Evolutionary conservation across 2,797 vertebrate genomes (phyloP).

Genomic region (Platyrinchus mystaceus): DNA sequence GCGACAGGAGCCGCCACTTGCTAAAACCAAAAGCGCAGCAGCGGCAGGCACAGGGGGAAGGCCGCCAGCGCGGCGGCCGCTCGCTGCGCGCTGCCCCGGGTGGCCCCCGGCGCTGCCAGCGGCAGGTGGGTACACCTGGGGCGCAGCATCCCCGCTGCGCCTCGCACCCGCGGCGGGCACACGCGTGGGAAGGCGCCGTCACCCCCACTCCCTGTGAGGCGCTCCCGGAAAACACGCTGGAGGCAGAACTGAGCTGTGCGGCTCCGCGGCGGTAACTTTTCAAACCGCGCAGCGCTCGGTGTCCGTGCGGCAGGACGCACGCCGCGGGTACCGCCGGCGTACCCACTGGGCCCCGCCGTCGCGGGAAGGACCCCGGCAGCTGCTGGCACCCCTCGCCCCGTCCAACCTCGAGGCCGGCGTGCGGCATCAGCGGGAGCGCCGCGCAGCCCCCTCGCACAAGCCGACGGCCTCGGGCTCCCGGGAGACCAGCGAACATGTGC

Average conservation of each 20-base stretch:
- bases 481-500: constrained; percentile 51
- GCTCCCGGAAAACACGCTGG: background rate
- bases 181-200: background rate
- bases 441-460: background rate
- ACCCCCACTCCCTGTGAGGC: background rate
- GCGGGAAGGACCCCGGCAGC: background rate
- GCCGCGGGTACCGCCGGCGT: background rate
- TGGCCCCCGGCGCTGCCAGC: background rate
- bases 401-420: background rate
- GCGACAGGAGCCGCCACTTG: background rate
- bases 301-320: background rate
- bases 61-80: background rate
- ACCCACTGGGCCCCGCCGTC: background rate
- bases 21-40: background rate
- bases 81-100: background rate
- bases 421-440: background rate
- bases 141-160: background rate
- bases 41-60: background rate
- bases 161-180: background rate
- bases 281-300: background rate
- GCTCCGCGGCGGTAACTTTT: background rate
- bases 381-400: background rate
- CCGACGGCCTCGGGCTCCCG: constrained; percentile 34
- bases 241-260: background rate
- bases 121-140: background rate